These are phyloP conservation scores for Apaloderma vittatum DNA, from an alignment of 2,113 vertebrate species.

Conservation along the genomic window DNA sequence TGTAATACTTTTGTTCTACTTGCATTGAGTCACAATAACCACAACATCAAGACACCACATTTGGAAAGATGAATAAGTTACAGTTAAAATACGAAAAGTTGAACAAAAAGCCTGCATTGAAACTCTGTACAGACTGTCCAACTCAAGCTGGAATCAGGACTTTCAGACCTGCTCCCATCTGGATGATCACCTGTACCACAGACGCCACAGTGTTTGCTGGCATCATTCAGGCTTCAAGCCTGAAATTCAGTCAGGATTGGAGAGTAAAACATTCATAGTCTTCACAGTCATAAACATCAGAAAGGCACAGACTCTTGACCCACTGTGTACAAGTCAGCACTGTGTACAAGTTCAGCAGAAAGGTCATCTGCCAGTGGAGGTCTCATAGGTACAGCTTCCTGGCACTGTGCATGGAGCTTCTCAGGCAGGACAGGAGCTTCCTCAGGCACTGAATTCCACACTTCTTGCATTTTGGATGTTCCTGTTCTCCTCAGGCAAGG, in stretches of 20 bases:
- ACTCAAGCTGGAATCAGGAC: not conserved
- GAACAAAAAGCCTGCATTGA: not conserved
- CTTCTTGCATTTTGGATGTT: not conserved
- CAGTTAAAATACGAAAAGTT: not conserved
- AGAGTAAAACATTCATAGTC: not conserved
- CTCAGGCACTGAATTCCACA: not conserved
- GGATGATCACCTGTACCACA: not conserved
- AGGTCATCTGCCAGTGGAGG: not conserved
- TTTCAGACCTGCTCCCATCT: not conserved
- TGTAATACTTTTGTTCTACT: not conserved
- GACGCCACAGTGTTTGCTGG: not conserved
- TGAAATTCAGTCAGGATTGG: not conserved
- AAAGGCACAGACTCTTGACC: not conserved
- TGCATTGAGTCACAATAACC: not conserved
- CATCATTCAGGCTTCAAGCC: not conserved
- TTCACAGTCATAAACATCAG: not conserved
- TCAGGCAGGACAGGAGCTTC: not conserved
- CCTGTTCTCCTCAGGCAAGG: not conserved
- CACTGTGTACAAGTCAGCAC: rapidly evolving
- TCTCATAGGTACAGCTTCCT: not conserved
- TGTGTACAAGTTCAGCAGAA: not conserved
- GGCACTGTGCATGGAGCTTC: not conserved
- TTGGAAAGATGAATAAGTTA: not conserved
- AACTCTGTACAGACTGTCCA: not conserved
- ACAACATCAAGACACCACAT: not conserved